These are phyloP conservation scores for Porites divaricata DNA, from an alignment of 92 coral and sea anemone genomes.

Conservation along the genomic window DNA sequence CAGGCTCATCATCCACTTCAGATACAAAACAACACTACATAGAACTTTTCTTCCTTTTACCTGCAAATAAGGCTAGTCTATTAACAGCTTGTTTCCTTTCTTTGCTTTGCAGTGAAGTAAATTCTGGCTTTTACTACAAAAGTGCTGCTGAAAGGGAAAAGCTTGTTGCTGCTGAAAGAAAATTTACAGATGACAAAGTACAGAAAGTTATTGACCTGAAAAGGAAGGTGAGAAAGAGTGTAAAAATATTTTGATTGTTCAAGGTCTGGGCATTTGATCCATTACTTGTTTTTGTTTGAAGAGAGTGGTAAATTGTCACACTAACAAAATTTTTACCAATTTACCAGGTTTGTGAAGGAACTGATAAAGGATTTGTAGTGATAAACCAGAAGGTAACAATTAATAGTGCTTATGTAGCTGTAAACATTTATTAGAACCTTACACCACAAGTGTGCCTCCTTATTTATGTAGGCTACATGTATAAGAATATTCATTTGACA, in stretches of 20 bases:
- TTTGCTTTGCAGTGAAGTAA: conserved; percentile 80
- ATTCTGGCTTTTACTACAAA: conserved; percentile 98
- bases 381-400: conserved; percentile 95
- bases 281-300: too few species aligned
- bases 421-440: neutral
- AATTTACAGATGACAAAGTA: conserved; percentile 96
- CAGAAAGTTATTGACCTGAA: conserved; percentile 92
- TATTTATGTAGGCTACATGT: neutral
- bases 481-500: too few species aligned
- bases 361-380: conserved; percentile 92
- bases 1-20: too few species aligned
- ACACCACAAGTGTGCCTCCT: neutral
- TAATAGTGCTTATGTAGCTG: neutral
- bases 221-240: conserved; percentile 66
- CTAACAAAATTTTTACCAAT: neutral
- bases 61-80: neutral
- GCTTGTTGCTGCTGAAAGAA: conserved; percentile 96
- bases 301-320: neutral
- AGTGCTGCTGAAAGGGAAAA: conserved; percentile 93
- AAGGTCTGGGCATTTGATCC: too few species aligned
- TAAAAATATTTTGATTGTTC: too few species aligned
- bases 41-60: too few species aligned
- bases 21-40: too few species aligned
- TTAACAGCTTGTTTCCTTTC: neutral
- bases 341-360: conserved; percentile 95